Evolutionary conservation across 2,797 vertebrate species (phyloP).

Genomic region (Telmatherina bonti): DNA sequence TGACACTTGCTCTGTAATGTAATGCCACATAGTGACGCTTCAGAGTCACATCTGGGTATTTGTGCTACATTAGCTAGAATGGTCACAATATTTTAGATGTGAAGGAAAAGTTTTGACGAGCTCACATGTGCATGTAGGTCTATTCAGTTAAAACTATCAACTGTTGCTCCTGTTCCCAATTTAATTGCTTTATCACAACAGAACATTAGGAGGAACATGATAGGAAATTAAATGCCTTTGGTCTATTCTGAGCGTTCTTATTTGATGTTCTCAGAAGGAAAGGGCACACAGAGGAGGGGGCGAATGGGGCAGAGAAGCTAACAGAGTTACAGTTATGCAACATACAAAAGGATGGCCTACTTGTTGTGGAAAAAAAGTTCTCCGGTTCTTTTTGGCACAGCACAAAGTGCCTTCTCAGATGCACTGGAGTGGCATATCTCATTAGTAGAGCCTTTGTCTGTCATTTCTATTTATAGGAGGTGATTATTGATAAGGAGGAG

Average conservation of each 20-base stretch:
- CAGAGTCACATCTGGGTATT: constrained; percentile 5
- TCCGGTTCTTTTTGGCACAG: constrained; percentile 25
- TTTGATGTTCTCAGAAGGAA: constrained; percentile 37
- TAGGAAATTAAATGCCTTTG: constrained; percentile 25
- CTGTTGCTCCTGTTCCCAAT: constrained; percentile 36
- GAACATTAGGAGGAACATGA: constrained; percentile 5
- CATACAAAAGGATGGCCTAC: constrained; percentile 8
- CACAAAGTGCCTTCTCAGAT: constrained; percentile 35
- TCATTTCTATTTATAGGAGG: constrained; percentile 60
- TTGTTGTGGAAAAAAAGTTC: constrained; percentile 22
- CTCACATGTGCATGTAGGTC: neutral
- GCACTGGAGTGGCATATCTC: constrained; percentile 46
- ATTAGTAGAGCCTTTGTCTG: constrained; percentile 52
- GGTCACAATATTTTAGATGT: neutral
- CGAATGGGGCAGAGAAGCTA: constrained; percentile 14
- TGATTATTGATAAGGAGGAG: constrained; percentile 61
- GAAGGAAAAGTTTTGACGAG: neutral
- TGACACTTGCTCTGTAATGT: neutral
- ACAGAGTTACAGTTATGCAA: constrained; percentile 49
- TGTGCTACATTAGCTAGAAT: neutral
- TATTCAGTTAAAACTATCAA: constrained; percentile 23
- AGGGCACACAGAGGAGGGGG: constrained; percentile 6
- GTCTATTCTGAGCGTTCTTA: constrained; percentile 44
- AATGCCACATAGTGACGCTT: neutral
- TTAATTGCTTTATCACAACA: constrained; percentile 19